Conservation (phyloP, 2,888 invertebrate genomes). For the Sinhomidia bicolor region DNA sequence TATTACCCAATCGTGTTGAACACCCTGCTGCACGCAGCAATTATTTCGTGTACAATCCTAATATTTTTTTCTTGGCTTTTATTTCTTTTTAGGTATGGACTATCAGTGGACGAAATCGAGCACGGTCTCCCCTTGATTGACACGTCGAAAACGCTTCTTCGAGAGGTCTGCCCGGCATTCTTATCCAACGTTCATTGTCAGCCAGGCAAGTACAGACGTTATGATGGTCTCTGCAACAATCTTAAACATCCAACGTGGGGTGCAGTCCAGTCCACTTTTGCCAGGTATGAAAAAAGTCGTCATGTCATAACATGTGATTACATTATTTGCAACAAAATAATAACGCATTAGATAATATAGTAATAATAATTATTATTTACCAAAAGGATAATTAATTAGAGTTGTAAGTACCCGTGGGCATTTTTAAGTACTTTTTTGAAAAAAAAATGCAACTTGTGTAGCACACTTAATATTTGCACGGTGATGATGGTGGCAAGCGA, state of each 20-base stretch:
- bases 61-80: not conserved
- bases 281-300: slow-evolving; percentile 84
- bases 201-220: slow-evolving; percentile 92
- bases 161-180: slow-evolving; percentile 93
- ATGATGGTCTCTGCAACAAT: slow-evolving; percentile 95
- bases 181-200: slow-evolving; percentile 93
- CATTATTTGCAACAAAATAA: not conserved
- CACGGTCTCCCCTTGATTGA: slow-evolving; percentile 93
- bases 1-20: slow-evolving; percentile 40
- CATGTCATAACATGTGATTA: not conserved
- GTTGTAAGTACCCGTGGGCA: not conserved
- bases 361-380: no score
- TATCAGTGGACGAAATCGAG: slow-evolving; percentile 93
- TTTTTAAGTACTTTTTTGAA: not conserved
- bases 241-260: slow-evolving; percentile 95
- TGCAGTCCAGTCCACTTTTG: slow-evolving; percentile 91
- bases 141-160: slow-evolving; percentile 92
- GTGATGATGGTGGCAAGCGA: no score
- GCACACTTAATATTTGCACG: not conserved
- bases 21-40: slow-evolving; percentile 35
- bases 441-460: no score
- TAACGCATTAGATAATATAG: not conserved
- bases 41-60: not conserved
- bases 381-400: not conserved
- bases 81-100: slow-evolving; percentile 86